Base-by-base conservation (phyloP, 2,888 invertebrate genomes). In the Apomyelois bistriatella region DNA sequence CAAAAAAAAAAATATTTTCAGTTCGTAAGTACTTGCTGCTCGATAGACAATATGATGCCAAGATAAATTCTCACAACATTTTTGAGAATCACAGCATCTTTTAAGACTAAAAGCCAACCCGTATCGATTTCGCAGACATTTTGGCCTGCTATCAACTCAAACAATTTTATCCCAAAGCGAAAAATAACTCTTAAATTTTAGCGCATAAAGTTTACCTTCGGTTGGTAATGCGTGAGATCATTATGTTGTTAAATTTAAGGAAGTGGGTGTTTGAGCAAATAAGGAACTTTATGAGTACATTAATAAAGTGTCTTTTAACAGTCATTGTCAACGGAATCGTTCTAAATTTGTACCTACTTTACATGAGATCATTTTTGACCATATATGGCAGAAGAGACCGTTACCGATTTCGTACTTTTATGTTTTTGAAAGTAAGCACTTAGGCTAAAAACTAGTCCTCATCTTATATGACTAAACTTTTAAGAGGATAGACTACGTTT, bases 121-220 rank as follows among this genome's bases (percentile, higher is more conserved):
- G 49, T 40, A 50, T 50, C 49, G 49, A 50, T 50, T 50, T 12
- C 38, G 13, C 12, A 5, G 40, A 41, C 40, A 32, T 50, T 42
- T 50, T 50, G 49, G 49, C 40, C 30, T 12, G 38, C 49, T 40
- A 37, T 49, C 49, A 49, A 49, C n/a, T 49, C 38, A 40, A 49
- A 22, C 37, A 28, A 12, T 10, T 22, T 3, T 6, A 13, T 0
- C 5, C 10, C 13, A 13, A 49, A 30, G 6, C 15, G 6, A 28
- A 3, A 40, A 6, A 38, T 9, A 48, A 17, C 37, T 49, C 28
- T 38, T 38, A 12, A 30, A 12, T 3, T 8, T 9, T 4, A 13
- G 22, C 0, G 1, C 9, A 10, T 40, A 40, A 17, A 40, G 49
- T 50, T 38, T 15, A 16, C n/a, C 41, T 41, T 32, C 1, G 12